Percentiles rank a stretch among this genome's conserved stretches.
These are phyloP conservation scores for Orcinus orca DNA, from an alignment of 2,113 vertebrate species.

Conservation along the genomic window DNA sequence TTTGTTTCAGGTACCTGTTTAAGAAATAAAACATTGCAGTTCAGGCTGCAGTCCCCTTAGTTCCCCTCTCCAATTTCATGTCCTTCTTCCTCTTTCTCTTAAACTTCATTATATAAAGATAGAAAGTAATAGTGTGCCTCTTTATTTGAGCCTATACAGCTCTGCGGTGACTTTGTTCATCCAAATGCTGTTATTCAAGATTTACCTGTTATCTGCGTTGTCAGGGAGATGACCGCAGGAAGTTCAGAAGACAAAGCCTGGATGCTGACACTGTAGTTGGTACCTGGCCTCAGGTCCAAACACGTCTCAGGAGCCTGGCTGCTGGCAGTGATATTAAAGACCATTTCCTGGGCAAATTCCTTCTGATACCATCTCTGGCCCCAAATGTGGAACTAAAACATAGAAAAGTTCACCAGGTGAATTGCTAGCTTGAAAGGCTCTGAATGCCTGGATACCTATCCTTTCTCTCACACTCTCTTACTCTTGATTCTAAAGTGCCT, in stretches of 20 bases:
- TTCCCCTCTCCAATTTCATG: neutral
- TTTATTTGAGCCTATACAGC: neutral
- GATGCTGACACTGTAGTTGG: conserved; percentile 91
- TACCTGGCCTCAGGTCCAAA: conserved; percentile 87
- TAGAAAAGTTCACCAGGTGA: conserved; percentile 40
- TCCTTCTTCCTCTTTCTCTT: neutral
- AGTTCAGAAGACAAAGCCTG: conserved; percentile 81
- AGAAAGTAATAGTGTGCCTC: neutral
- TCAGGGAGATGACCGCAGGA: conserved; percentile 78
- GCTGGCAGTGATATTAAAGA: conserved; percentile 82
- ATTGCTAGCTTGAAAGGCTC: neutral
- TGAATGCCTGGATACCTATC: neutral
- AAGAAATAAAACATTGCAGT: neutral
- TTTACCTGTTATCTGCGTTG: conserved; percentile 89
- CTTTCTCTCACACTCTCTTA: neutral
- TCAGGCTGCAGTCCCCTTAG: neutral
- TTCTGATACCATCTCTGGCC: conserved; percentile 83
- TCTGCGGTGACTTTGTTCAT: neutral
- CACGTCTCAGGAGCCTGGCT: conserved; percentile 86
- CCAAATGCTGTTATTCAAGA: conserved; percentile 10
- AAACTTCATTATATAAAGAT: neutral
- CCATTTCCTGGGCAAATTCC: conserved; percentile 81
- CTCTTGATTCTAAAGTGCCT: neutral
- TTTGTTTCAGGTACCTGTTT: neutral
- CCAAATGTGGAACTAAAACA: conserved; percentile 79